Conservation (phyloP, 2,888 invertebrate species). For the Sarcophaga carnaria region DNA sequence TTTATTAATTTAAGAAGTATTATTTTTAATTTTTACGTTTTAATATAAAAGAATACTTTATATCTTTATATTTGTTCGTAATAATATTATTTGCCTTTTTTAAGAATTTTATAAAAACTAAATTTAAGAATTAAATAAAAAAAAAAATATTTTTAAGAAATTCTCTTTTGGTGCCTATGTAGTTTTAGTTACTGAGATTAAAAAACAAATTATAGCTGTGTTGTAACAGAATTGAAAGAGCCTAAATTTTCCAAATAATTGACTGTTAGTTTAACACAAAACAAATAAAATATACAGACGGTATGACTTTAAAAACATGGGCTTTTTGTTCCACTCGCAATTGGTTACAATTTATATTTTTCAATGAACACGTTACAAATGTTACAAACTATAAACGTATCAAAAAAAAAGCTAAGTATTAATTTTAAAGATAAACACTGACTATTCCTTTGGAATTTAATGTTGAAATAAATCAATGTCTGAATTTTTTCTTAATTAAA, state of each 20-base stretch:
- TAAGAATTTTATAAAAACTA: slow-evolving; percentile 2
- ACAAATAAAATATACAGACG: too few species aligned
- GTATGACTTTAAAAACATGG: too few species aligned
- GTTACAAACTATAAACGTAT: too few species aligned
- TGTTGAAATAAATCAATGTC: too few species aligned
- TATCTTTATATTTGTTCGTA: slow-evolving; percentile 31
- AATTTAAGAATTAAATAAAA: slow-evolving; percentile 19
- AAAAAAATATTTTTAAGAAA: slow-evolving; percentile 27
- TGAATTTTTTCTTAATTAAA: too few species aligned
- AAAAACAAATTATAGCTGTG: slow-evolving; percentile 34
- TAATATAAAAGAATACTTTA: not conserved
- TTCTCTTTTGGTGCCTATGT: slow-evolving; percentile 51
- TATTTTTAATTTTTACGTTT: not conserved
- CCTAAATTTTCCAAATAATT: not conserved
- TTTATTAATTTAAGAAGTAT: slow-evolving; percentile 26
- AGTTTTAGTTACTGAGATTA: not conserved
- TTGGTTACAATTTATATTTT: too few species aligned
- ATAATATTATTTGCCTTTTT: not conserved
- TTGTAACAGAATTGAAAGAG: not conserved
- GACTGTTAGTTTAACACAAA: not conserved
- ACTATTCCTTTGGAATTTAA: too few species aligned
- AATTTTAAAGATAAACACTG: too few species aligned
- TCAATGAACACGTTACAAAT: too few species aligned
- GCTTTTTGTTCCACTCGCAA: too few species aligned
- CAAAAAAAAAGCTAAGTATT: too few species aligned